phyloP scores from a whole-genome alignment of 2,113 vertebrate genomes.

The Cochlearius cochlearius region DNA sequence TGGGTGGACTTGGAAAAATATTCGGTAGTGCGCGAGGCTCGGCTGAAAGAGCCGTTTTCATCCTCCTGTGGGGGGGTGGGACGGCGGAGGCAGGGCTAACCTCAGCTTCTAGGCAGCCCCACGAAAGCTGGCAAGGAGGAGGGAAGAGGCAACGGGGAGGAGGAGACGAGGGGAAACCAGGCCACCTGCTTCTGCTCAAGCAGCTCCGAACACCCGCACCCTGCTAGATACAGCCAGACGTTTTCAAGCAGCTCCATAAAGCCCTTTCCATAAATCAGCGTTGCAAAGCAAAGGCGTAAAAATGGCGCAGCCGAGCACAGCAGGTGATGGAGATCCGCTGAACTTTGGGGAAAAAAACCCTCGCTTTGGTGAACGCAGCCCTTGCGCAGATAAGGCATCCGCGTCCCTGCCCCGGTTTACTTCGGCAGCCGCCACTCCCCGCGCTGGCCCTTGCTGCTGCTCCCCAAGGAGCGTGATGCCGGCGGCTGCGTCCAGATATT shows the following conservation, averaged over 20 bases:
- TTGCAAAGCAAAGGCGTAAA: neutral
- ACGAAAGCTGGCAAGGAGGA: neutral
- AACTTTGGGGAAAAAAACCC: neutral
- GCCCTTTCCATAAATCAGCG: neutral
- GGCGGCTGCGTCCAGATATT: neutral
- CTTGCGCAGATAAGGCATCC: accelerated
- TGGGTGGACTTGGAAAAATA: neutral
- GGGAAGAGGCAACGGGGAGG: neutral
- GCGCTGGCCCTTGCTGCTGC: neutral
- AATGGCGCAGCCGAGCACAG: accelerated
- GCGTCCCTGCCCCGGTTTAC: neutral
- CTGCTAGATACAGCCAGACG: neutral
- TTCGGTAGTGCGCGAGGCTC: neutral
- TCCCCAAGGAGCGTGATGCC: neutral
- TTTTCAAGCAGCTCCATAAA: neutral
- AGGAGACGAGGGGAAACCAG: neutral
- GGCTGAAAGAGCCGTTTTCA: neutral
- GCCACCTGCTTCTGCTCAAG: neutral
- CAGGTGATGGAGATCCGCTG: neutral
- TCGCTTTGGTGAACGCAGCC: neutral
- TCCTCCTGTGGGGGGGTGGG: neutral
- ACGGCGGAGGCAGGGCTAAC: neutral
- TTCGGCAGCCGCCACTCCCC: neutral
- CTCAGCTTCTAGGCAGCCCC: neutral
- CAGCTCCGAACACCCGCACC: neutral